Evolutionary conservation across 92 coral and sea anemone species (phyloP).

Genomic region (Ricordea florida): DNA sequence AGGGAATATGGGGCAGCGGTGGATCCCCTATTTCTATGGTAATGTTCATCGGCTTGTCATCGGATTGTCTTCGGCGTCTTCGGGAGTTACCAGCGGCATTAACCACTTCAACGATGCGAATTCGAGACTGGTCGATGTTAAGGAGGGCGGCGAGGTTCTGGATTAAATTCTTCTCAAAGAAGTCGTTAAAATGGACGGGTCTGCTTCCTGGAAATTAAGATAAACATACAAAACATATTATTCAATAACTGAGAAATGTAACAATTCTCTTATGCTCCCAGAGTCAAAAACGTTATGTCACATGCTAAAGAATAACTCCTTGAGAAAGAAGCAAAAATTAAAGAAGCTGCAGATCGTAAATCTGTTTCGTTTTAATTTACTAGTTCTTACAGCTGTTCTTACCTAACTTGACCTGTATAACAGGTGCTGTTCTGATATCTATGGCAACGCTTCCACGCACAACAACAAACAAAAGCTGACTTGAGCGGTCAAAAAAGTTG

Average conservation of each 20-base stretch:
- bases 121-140: conserved; percentile 75
- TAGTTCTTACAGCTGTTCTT: too few relatives aligned
- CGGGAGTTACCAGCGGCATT: conserved; percentile 59
- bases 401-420: conserved; percentile 76
- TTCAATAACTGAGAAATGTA: background rate
- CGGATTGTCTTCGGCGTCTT: conserved; percentile 60
- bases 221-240: background rate
- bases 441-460: conserved; percentile 78
- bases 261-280: too few relatives aligned
- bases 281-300: too few relatives aligned
- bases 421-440: conserved; percentile 89
- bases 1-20: conserved; percentile 60
- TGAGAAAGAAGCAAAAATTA: too few relatives aligned
- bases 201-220: conserved; percentile 60
- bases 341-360: too few relatives aligned
- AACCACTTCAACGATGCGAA: conserved; percentile 81
- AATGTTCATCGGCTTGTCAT: conserved; percentile 60
- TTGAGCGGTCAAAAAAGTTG: conserved; percentile 78
- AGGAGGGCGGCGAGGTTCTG: conserved; percentile 81
- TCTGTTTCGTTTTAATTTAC: too few relatives aligned
- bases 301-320: too few relatives aligned
- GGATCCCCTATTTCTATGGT: conserved; percentile 71
- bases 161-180: conserved; percentile 87
- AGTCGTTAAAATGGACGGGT: conserved; percentile 78
- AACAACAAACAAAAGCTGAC: conserved; percentile 71